A percentile compares a stretch with the other conserved stretches of the same genome.
phyloP scores from a whole-genome alignment of 1,140 invertebrate genomes.

The Cyphomyrmex costatus region DNA sequence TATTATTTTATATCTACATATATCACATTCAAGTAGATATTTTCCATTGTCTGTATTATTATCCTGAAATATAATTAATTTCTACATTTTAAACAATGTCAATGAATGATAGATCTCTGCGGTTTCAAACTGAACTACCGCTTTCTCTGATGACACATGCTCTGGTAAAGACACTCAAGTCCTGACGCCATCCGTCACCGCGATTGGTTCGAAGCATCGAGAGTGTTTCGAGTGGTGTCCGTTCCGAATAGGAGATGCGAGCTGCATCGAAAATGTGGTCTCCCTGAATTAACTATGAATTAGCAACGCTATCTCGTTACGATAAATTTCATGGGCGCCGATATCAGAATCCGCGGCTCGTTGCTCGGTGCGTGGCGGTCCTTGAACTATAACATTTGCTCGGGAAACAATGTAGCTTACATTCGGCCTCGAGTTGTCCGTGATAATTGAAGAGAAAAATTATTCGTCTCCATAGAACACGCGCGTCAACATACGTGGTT shows the following conservation, averaged over 20 bases:
- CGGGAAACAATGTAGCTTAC: slow-evolving; percentile 38
- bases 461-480: slow-evolving; percentile 1
- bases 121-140: slow-evolving; percentile 10
- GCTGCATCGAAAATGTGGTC: slow-evolving; percentile 7
- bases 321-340: slow-evolving; percentile 56
- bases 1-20: too few relatives aligned
- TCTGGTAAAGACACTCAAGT: slow-evolving; percentile 20
- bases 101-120: not conserved
- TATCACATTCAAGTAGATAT: not conserved
- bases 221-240: slow-evolving; percentile 42
- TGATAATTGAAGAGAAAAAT: slow-evolving; percentile 49
- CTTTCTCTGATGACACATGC: slow-evolving; percentile 36
- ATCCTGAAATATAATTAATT: not conserved
- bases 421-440: slow-evolving; percentile 41
- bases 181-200: slow-evolving; percentile 10
- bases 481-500: not conserved
- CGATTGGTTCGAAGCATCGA: not conserved
- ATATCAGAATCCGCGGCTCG: not conserved
- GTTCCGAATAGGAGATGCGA: slow-evolving; percentile 7
- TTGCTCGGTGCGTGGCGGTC: slow-evolving; percentile 35
- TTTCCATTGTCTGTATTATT: slow-evolving; percentile 1
- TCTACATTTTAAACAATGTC: slow-evolving; percentile 24
- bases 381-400: slow-evolving; percentile 74
- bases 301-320: slow-evolving; percentile 22
- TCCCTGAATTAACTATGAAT: slow-evolving; percentile 56